These are phyloP conservation scores for Ferrisia virgata DNA, from an alignment of 2,888 invertebrate genomes.

Conservation along the genomic window DNA sequence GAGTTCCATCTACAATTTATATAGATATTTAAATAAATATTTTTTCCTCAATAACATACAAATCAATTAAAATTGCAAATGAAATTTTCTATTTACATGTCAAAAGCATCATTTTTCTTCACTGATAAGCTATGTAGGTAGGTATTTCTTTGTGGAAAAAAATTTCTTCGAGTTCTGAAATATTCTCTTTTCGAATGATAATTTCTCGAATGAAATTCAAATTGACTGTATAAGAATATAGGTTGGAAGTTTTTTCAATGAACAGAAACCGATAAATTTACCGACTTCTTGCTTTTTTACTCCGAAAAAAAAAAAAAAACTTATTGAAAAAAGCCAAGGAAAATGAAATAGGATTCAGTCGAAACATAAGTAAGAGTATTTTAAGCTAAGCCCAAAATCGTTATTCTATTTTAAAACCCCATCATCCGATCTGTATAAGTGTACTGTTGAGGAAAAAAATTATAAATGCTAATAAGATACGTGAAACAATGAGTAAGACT, in stretches of 20 bases:
- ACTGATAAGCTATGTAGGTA: too few relatives aligned
- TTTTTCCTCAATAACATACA: background rate
- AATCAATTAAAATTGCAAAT: background rate
- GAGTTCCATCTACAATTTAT: too few relatives aligned
- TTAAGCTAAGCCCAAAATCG: background rate
- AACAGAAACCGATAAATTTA: background rate
- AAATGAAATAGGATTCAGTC: background rate
- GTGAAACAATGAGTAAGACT: background rate
- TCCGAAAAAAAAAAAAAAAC: background rate
- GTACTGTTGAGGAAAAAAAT: background rate
- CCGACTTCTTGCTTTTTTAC: background rate
- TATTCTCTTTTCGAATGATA: background rate
- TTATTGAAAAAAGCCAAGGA: background rate
- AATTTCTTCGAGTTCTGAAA: background rate
- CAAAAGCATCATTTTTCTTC: background rate
- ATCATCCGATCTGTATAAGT: background rate
- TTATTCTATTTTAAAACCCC: background rate
- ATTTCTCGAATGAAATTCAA: background rate
- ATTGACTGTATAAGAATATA: background rate
- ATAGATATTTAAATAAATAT: background rate
- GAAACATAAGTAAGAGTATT: background rate
- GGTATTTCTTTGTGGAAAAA: background rate
- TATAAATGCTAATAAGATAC: slow-evolving; percentile 24
- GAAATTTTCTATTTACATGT: background rate
- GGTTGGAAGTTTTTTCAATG: background rate